Evolutionary conservation across 2,113 vertebrate genomes (phyloP), one percentile per base, ranked within the genome.

Genomic region (Arothron firmamentum): DNA sequence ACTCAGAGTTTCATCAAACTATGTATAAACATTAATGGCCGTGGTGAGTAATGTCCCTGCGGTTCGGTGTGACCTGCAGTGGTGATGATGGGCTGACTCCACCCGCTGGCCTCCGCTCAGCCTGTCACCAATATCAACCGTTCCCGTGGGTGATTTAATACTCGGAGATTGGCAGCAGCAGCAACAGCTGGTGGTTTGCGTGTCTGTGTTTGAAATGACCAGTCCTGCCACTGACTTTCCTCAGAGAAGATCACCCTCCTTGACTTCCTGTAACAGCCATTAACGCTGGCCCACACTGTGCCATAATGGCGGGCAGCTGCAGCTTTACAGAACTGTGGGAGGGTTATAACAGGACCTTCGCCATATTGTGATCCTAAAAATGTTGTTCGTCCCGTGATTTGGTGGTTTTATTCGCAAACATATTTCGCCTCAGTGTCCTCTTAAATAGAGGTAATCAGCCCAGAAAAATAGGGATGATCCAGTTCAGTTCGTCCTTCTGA

Each of bases 251-350:
- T 59, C 52, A 41, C 76, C 85, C 65, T 64, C 78, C 83, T 69
- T 75, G 73, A 70, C 84, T 75, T 82, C 79, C 75, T 75, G 72
- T 79, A 77, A 82, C 81, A 74, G 73, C 66, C 72, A 81, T 82
- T 87, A 88, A 88, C 88, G 87, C 87, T 86, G 88, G 84, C 86
- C 78, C 78, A 68, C 56, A 67, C 76, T 53, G 82, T 59, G 77
- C 79, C 78, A 70, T 87, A 81, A 85, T 83, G 74, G 78, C 77
- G 70, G 83, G 81, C 88, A 88, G 87, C 88, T 81, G 79, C 78
- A 78, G 79, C 66, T 75, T 72, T 73, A 70, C 78, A 80, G 66
- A 71, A 90, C 88, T 75, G 70, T 61, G 49, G 42, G 47, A 57
- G 53, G 59, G 63, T 70, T 69, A 75, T 60, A 70, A 64, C 52